phyloP scores from a whole-genome alignment of 2,113 vertebrate genomes.

The Corythoichthys haematopterus region DNA sequence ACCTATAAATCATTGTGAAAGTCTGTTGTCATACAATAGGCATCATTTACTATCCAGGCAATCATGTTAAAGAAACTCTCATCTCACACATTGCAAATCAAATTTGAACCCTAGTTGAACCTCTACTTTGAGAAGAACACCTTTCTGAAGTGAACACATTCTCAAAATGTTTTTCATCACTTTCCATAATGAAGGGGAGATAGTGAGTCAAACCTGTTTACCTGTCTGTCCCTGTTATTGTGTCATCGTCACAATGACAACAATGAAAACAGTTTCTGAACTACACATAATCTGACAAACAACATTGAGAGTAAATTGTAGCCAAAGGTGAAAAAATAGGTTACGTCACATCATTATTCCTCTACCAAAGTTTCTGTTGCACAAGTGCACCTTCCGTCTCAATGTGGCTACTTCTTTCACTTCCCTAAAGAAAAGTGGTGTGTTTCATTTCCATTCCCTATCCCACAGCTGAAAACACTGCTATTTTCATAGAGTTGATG shows the following conservation, averaged over 20 bases:
- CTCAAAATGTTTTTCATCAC: slow-evolving; percentile 3
- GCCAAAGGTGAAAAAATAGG: not conserved
- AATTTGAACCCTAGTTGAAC: not conserved
- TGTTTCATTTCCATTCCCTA: slow-evolving; percentile 6
- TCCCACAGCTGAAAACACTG: not conserved
- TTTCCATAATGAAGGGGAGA: slow-evolving; percentile 21
- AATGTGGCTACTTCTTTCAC: slow-evolving; percentile 1
- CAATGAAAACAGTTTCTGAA: slow-evolving; percentile 1
- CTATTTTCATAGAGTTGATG: slow-evolving; percentile 1
- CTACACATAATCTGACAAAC: not conserved
- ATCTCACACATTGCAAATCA: not conserved
- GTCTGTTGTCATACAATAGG: slow-evolving; percentile 16
- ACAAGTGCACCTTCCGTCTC: not conserved
- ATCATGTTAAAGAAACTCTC: slow-evolving; percentile 15
- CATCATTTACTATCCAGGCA: slow-evolving; percentile 33
- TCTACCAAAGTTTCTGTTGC: not conserved
- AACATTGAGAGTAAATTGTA: not conserved
- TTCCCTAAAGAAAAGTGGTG: slow-evolving; percentile 2
- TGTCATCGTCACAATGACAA: slow-evolving; percentile 18
- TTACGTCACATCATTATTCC: not conserved
- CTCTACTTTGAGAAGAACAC: not conserved
- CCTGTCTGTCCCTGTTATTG: slow-evolving; percentile 18
- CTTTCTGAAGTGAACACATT: not conserved
- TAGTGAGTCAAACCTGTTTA: slow-evolving; percentile 51
- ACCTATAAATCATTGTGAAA: slow-evolving; percentile 10